Percentiles rank a stretch among this genome's conserved stretches.
phyloP scores from a whole-genome alignment of 2,888 invertebrate species.

The Lithophane leautieri region DNA sequence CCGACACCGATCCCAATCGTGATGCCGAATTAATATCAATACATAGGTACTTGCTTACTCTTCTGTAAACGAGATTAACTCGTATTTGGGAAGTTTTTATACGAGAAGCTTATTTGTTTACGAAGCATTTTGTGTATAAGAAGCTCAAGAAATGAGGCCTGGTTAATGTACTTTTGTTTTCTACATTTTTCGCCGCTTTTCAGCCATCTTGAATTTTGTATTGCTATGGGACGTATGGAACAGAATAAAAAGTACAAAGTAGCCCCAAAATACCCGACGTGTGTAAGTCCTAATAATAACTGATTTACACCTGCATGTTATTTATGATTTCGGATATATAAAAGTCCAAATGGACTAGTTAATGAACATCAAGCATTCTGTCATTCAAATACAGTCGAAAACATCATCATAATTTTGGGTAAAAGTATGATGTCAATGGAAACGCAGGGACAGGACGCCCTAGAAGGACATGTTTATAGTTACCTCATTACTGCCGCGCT shows the following conservation, averaged over 20 bases:
- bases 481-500: too few species aligned
- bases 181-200: background rate
- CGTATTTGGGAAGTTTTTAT: constrained; percentile 16
- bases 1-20: constrained; percentile 25
- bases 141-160: constrained; percentile 6
- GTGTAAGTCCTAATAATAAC: background rate
- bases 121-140: background rate
- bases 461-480: background rate
- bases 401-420: background rate
- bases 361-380: background rate
- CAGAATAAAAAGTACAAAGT: background rate
- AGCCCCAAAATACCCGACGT: background rate
- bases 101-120: constrained; percentile 26
- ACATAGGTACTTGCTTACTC: constrained; percentile 6
- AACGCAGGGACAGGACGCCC: background rate
- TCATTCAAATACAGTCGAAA: background rate
- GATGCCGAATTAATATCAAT: constrained; percentile 52
- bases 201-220: constrained; percentile 6
- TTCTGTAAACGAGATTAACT: constrained; percentile 36
- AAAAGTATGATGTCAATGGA: background rate
- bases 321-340: background rate
- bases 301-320: background rate
- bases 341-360: too few species aligned
- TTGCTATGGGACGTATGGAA: background rate
- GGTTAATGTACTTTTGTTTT: background rate